Base-by-base conservation (phyloP, 2,113 vertebrate genomes). In the Tonatia bakeri region DNA sequence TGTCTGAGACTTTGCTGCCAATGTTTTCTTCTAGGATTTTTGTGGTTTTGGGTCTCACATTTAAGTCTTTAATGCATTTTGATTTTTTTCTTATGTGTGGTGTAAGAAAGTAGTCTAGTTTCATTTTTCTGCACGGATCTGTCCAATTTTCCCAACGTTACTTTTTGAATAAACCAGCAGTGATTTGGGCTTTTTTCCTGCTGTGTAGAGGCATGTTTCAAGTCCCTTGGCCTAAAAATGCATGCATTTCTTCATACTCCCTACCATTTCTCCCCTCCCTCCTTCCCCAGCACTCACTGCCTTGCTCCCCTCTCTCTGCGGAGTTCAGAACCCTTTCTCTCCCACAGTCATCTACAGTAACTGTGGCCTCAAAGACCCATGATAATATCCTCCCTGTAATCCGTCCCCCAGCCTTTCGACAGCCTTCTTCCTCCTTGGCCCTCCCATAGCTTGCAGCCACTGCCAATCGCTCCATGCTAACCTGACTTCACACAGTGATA, bases 341-440 rank as follows among this genome's bases (percentile, higher is more conserved):
- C 65, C 28, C 1, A 4, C 33, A 22, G 65, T 64, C 33, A 19
- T 20, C n/a, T 38, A 11, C 10, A 75, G 20, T 31, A 43, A 64
- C 33, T 22, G 0, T 24, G 38, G 50, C 38, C 38, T 65, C 0
- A 0, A 12, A 28, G 11, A 22, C 59, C 52, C 28, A 0, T 1
- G 8, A 12, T 45, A 20, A 54, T 33, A 17, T 93, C 24, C 40
- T 94, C 33, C 28, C 73, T 24, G 10, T 50, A 19, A n/a, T 45
- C 28, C 73, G 5, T 12, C 33, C n/a, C 20, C 26, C 14, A 31
- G 19, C 4, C 14, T 17, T 9, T 65, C 59, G 33, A 52, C 50
- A 54, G 8, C 33, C 17, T 80, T 70, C 45, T 3, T 59, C 52
- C 54, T 80, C 52, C 33, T 45, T n/a, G 8, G 36, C 28, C 40